Conservation (phyloP, 2,797 vertebrate genomes). For the Anguilla megastoma region DNA sequence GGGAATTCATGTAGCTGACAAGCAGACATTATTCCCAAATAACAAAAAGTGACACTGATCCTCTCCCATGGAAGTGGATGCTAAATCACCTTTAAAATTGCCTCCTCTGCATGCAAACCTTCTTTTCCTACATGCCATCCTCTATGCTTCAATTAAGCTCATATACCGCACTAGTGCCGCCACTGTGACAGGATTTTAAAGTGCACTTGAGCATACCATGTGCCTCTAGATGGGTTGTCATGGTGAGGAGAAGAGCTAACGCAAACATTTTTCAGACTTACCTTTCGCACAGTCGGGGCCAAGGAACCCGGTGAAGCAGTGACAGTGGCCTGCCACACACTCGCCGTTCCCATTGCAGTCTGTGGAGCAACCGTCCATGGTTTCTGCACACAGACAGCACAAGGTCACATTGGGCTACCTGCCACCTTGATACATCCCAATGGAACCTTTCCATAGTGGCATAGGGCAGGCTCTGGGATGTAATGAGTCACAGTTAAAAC, state of each 20-base stretch:
- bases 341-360: slow-evolving; percentile 95
- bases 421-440: not conserved
- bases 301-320: slow-evolving; percentile 92
- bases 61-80: not conserved
- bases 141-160: slow-evolving; percentile 1
- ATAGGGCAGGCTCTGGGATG: not conserved
- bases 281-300: slow-evolving; percentile 95
- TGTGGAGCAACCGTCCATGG: slow-evolving; percentile 91
- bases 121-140: not conserved
- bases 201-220: not conserved
- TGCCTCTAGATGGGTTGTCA: not conserved
- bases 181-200: not conserved
- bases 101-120: not conserved
- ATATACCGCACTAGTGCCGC: not conserved
- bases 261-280: slow-evolving; percentile 57
- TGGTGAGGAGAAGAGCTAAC: not conserved
- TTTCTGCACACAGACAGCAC: slow-evolving; percentile 67
- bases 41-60: not conserved
- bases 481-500: not conserved
- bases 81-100: not conserved
- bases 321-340: slow-evolving; percentile 92
- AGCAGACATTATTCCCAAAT: not conserved
- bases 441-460: not conserved
- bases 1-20: not conserved
- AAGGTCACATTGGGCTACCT: slow-evolving; percentile 15